A percentile compares a stretch with the other conserved stretches of the same genome.
Evolutionary conservation across 2,888 invertebrate species (phyloP).

Genomic region (Andrena trimmerana): DNA sequence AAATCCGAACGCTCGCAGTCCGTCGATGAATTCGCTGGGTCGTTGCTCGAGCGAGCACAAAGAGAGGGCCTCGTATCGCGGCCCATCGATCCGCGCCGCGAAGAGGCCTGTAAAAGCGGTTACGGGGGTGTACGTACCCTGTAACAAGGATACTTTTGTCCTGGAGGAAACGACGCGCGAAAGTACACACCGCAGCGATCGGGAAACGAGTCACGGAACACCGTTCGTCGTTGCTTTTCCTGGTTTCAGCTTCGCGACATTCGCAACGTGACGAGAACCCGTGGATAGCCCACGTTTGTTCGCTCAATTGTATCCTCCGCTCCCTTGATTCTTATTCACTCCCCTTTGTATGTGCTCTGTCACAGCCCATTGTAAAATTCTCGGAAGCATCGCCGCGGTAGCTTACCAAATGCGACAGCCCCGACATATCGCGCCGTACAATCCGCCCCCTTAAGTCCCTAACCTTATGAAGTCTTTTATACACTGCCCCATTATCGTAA

Average conservation of each 20-base stretch:
- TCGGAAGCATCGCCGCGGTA: neutral
- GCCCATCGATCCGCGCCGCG: conserved; percentile 16
- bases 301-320: conserved; percentile 43
- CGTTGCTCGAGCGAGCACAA: neutral
- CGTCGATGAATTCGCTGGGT: neutral
- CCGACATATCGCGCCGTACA: neutral
- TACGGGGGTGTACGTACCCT: conserved; percentile 10
- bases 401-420: neutral
- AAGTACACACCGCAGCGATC: conserved; percentile 14
- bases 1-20: neutral
- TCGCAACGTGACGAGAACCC: conserved; percentile 52
- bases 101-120: neutral
- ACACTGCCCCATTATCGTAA: conserved; percentile 23
- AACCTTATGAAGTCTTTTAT: neutral
- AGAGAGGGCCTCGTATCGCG: neutral
- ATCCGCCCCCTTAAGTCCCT: neutral
- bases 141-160: conserved; percentile 24
- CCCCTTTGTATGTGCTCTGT: neutral
- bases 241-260: conserved; percentile 37
- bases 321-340: conserved; percentile 24
- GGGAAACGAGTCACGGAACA: conserved; percentile 51
- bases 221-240: conserved; percentile 50
- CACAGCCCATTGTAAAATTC: neutral
- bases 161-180: conserved; percentile 20
- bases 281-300: conserved; percentile 35